phyloP scores from a whole-genome alignment of 2,888 invertebrate genomes.

The Chymomyza caudatula region DNA sequence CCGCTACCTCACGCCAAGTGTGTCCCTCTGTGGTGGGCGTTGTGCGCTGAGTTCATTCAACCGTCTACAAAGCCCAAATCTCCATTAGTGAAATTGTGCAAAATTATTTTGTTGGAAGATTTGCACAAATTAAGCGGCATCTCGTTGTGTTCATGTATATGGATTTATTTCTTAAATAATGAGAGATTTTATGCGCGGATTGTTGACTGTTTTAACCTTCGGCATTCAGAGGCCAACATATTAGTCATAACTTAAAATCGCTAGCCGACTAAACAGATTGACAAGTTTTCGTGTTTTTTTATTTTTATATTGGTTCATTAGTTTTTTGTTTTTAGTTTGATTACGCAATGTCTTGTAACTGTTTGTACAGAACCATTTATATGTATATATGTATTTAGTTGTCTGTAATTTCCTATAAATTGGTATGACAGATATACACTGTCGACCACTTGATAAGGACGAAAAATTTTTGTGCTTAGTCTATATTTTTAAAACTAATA shows the following conservation, averaged over 20 bases:
- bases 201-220: background rate
- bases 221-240: background rate
- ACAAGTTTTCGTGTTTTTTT: background rate
- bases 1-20: background rate
- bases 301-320: background rate
- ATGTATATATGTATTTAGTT: background rate
- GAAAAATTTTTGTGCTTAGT: no score
- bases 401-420: no score
- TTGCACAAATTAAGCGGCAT: slow-evolving; percentile 1
- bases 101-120: background rate
- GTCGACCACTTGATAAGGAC: no score
- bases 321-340: background rate
- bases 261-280: background rate
- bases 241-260: background rate
- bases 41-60: slow-evolving; percentile 52
- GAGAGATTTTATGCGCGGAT: background rate
- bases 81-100: background rate
- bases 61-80: slow-evolving; percentile 16
- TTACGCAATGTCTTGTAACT: background rate
- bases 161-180: background rate
- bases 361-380: background rate
- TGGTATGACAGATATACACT: no score
- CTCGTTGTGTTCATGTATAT: background rate
- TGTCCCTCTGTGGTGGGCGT: slow-evolving; percentile 44
- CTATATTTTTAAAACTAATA: no score